These are phyloP conservation scores for Vanessa tameamea DNA, from an alignment of 1,140 invertebrate genomes.

Conservation along the genomic window DNA sequence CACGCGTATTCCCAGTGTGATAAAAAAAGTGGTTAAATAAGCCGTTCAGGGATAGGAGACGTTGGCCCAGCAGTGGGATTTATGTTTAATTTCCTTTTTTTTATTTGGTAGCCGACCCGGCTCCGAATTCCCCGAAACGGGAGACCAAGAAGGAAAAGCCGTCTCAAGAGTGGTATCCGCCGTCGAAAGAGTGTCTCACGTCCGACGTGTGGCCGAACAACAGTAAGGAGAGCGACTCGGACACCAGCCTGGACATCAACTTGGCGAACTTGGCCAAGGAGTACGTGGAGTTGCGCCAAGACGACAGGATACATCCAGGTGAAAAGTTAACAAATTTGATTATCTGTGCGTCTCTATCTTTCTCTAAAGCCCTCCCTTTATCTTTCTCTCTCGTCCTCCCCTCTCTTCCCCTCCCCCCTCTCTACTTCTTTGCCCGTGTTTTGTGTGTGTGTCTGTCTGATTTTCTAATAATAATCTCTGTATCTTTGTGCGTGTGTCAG, in stretches of 20 bases:
- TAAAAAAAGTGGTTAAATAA: too few relatives aligned
- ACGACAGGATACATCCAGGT: slow-evolving; percentile 67
- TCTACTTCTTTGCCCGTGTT: too few relatives aligned
- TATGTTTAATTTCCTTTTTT: not conserved
- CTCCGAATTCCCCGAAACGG: slow-evolving; percentile 11
- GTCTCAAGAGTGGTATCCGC: slow-evolving; percentile 55
- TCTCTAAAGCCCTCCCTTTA: not conserved
- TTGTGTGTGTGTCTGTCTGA: too few relatives aligned
- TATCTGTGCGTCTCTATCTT: not conserved
- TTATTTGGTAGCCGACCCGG: not conserved
- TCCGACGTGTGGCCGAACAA: slow-evolving; percentile 37
- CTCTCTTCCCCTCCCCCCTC: too few relatives aligned
- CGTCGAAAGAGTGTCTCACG: slow-evolving; percentile 37
- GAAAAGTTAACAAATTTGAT: not conserved
- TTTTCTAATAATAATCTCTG: too few relatives aligned
- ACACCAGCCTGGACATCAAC: slow-evolving; percentile 32
- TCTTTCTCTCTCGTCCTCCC: too few relatives aligned
- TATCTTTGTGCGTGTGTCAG: too few relatives aligned
- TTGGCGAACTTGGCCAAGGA: slow-evolving; percentile 37
- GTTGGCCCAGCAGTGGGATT: too few relatives aligned
- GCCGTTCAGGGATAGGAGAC: too few relatives aligned
- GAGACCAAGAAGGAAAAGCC: slow-evolving; percentile 35
- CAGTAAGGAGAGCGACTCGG: slow-evolving; percentile 32
- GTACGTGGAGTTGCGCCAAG: slow-evolving; percentile 53
- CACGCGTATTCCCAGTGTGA: too few relatives aligned